Evolutionary conservation across 2,888 invertebrate species (phyloP), one percentile per base, ranked within the genome.

Genomic region (Sesia bembeciformis): DNA sequence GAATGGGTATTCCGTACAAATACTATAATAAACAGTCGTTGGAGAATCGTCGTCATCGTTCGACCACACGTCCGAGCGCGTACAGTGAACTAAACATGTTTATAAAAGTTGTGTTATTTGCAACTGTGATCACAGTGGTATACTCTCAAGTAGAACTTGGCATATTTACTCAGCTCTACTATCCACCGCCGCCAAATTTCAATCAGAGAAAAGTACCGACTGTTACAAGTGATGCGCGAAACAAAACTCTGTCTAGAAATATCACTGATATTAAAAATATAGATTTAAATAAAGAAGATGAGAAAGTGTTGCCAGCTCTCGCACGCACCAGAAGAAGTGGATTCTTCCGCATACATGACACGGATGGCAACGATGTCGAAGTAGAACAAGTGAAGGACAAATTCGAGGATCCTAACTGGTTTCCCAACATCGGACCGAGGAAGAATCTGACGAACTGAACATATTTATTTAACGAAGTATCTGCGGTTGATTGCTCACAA

Each of bases 401-500:
- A 38, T 62, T 68, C 62, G 38, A 41, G 5, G 60, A 64, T 53
- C 65, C 67, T 0, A 39, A 40, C 53, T 72, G 73, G 71, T 56
- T 58, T 7, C 72, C 69, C 4, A 60, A 62, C 2, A 64, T 70
- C 38, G 51, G 55, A 23, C 54, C 60, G n/a, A 54, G 67, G 51
- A 49, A 23, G 4, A 46, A 53, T 23, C 40, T 4, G 6, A 4
- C 57, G 60, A 61, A 61, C 60, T 72, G 68, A 65, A 69, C 23
- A 23, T 23, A 23, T 23, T 23, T 23, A 23, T 23, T 23, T 2
- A 23, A 23, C 23, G 23, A 23, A 23, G 23, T 23, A 23, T 23
- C 23, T 23, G 23, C 23, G 23, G 23, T 23, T 23, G 23, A 23
- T 23, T 23, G 23, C 2, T 23, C 23, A 23, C 23, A 23, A 23